A percentile compares a stretch with the other conserved stretches of the same genome.
phyloP scores from a whole-genome alignment of 2,888 invertebrate genomes.

The Altica lythri region DNA sequence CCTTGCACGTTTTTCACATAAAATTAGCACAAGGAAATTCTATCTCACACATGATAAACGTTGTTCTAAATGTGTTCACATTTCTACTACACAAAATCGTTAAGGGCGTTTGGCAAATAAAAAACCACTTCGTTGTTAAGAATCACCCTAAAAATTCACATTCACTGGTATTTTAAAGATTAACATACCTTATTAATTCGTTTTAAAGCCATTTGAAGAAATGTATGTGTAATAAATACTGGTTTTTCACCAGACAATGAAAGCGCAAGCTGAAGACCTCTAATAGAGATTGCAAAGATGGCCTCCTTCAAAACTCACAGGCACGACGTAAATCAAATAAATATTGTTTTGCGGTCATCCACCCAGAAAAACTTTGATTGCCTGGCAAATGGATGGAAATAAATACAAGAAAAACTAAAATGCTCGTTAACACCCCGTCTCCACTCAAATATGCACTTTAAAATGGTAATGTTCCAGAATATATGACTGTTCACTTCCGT shows the following conservation, averaged over 20 bases:
- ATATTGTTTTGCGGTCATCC: constrained; percentile 41
- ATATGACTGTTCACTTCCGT: constrained; percentile 58
- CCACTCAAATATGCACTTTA: constrained; percentile 36
- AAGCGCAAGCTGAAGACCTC: constrained; percentile 83
- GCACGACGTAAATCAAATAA: constrained; percentile 71
- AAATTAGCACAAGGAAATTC: constrained; percentile 27
- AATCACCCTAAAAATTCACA: constrained; percentile 37
- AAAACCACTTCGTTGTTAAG: constrained; percentile 40
- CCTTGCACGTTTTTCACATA: constrained; percentile 20
- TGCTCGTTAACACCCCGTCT: constrained; percentile 35
- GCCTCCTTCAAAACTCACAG: constrained; percentile 79
- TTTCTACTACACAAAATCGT: constrained; percentile 67
- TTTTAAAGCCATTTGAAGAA: constrained; percentile 91
- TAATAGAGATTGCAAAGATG: constrained; percentile 86
- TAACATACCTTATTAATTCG: constrained; percentile 93
- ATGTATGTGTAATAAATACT: constrained; percentile 72
- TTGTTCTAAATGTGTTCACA: constrained; percentile 69
- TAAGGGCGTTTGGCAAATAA: constrained; percentile 60
- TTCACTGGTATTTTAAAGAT: constrained; percentile 46
- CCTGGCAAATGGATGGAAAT: constrained; percentile 34
- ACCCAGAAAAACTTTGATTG: constrained; percentile 28
- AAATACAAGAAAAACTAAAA: constrained; percentile 42
- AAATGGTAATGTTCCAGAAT: constrained; percentile 49
- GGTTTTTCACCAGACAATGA: constrained; percentile 81
- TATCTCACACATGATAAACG: constrained; percentile 32